phyloP scores from a whole-genome alignment of 2,113 vertebrate species.

The Notechis scutatus region DNA sequence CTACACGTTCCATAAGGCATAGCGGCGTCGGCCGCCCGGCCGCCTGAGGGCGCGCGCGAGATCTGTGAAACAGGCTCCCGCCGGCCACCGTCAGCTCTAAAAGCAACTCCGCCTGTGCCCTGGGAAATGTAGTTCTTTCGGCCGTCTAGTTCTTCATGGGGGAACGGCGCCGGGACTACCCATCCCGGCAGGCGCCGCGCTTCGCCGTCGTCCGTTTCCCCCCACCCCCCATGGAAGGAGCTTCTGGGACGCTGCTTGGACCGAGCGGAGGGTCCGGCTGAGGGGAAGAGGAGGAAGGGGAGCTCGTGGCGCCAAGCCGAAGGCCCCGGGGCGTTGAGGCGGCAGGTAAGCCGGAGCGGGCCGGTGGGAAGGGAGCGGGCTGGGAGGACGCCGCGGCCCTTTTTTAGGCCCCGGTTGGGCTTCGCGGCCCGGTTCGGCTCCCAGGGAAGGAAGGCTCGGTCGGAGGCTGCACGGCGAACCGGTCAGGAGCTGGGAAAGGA shows the following conservation, averaged over 20 bases:
- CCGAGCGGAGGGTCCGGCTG: neutral
- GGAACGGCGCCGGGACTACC: neutral
- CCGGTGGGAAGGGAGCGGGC: neutral
- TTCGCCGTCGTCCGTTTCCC: no score
- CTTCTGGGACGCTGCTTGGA: neutral
- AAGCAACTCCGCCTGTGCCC: no score
- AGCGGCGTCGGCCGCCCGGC: neutral
- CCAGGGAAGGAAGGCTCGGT: neutral
- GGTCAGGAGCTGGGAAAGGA: neutral
- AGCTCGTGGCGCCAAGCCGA: neutral
- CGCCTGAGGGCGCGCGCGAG: no score
- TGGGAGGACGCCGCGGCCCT: neutral
- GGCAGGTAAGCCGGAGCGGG: neutral
- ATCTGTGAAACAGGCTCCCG: neutral
- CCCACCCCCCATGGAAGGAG: neutral
- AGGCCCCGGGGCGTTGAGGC: neutral
- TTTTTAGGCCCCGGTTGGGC: neutral
- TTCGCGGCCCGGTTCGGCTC: neutral
- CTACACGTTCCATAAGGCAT: neutral
- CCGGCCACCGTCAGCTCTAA: neutral
- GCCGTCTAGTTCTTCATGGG: fast-evolving
- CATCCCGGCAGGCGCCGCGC: neutral
- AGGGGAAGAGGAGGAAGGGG: neutral
- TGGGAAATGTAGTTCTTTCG: neutral
- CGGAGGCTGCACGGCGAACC: neutral